Evolutionary conservation across 1,140 invertebrate species (phyloP).

Genomic region (Vollenhovia emeryi): DNA sequence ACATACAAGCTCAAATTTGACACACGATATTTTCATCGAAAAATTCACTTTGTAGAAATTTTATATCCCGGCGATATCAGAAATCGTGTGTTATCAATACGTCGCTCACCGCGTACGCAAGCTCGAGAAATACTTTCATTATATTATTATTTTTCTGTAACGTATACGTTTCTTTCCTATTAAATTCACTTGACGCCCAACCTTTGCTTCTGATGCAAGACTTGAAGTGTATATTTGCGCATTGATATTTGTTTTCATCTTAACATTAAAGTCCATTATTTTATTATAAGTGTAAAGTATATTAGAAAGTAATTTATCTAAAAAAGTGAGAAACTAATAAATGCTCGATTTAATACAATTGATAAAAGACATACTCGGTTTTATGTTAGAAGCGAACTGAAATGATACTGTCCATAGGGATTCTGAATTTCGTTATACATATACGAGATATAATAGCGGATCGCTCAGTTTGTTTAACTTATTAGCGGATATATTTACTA

Average conservation of each 20-base stretch:
- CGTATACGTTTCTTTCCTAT: neutral
- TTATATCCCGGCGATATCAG: conserved; percentile 34
- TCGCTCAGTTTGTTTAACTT: conserved; percentile 5
- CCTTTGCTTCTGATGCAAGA: neutral
- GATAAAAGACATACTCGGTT: neutral
- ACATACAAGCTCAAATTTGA: conserved; percentile 31
- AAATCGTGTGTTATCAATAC: conserved; percentile 17
- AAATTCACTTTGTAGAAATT: conserved; percentile 47
- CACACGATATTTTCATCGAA: conserved; percentile 33
- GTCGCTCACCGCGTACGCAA: neutral
- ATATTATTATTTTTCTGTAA: neutral
- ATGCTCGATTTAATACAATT: neutral
- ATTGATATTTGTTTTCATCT: neutral
- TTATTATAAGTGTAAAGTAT: neutral
- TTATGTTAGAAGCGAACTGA: neutral
- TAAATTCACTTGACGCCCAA: neutral
- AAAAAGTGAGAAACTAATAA: neutral
- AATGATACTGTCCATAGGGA: neutral
- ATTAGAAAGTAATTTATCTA: neutral
- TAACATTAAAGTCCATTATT: neutral
- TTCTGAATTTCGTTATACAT: neutral
- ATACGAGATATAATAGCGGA: neutral
- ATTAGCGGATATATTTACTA: conserved; percentile 36
- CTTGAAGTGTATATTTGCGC: neutral
- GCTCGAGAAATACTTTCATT: neutral